Conservation (phyloP, 1,140 invertebrate species). For the Melanaphis sacchari region DNA sequence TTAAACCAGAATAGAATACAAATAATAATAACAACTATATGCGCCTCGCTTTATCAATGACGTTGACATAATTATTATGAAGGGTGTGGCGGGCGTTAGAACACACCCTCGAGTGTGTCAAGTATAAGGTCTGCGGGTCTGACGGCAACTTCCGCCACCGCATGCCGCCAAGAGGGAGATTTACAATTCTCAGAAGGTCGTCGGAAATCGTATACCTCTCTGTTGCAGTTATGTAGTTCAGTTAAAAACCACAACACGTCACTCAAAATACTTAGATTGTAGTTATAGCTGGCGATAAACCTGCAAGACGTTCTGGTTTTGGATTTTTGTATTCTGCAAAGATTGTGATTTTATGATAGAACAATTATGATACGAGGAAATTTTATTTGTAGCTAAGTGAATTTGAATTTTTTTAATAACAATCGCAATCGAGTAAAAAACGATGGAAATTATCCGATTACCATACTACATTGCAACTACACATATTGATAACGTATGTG, state of each 20-base stretch:
- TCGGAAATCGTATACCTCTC: background rate
- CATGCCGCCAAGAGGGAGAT: background rate
- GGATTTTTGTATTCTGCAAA: background rate
- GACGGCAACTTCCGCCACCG: background rate
- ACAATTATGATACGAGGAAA: background rate
- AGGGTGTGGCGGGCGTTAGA: background rate
- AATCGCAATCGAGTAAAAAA: background rate
- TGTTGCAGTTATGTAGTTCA: background rate
- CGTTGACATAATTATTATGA: slow-evolving; percentile 12
- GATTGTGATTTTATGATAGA: background rate
- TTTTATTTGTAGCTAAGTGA: background rate
- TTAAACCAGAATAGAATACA: background rate
- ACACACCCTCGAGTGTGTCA: background rate
- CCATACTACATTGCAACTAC: too few species aligned
- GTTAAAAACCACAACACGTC: background rate
- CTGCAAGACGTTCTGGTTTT: background rate
- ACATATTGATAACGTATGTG: background rate
- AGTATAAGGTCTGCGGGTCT: background rate
- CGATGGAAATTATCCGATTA: background rate
- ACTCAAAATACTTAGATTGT: background rate
- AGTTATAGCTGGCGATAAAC: background rate
- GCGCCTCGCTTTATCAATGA: background rate
- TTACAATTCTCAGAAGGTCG: slow-evolving; percentile 4
- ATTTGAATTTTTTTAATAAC: background rate
- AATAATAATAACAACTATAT: background rate